A percentile compares a stretch with the other conserved stretches of the same genome.
phyloP scores from a whole-genome alignment of 2,113 vertebrate species.

The Clarias macrocephalus region DNA sequence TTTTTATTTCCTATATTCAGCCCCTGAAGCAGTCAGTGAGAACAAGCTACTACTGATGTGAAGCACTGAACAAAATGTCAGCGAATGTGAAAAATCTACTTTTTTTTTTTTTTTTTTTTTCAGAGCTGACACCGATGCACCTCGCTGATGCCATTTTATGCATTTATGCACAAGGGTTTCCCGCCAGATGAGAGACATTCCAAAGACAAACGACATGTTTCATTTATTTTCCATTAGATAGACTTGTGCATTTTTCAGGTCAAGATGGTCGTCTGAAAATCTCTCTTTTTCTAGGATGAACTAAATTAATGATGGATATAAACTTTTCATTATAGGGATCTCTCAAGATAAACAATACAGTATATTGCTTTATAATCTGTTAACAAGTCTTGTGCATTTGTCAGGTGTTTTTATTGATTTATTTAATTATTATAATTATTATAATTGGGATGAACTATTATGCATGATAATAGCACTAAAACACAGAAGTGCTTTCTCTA shows the following conservation, averaged over 20 bases:
- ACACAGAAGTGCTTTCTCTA: not conserved
- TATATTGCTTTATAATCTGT: conserved; percentile 33
- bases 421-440: conserved; percentile 34
- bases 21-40: not conserved
- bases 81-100: not conserved
- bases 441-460: not conserved
- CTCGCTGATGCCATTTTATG: conserved; percentile 1
- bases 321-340: conserved; percentile 28
- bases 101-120: not conserved
- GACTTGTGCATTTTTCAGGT: not conserved
- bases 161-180: not conserved
- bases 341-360: conserved; percentile 44
- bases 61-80: not conserved
- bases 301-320: conserved; percentile 21
- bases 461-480: not conserved
- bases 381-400: conserved; percentile 42
- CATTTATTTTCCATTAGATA: not conserved
- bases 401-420: conserved; percentile 38
- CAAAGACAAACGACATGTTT: not conserved
- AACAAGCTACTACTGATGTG: not conserved
- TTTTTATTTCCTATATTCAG: not conserved
- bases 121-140: not conserved
- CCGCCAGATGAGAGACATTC: not conserved
- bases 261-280: not conserved
- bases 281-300: not conserved